Conservation (phyloP, 2,113 vertebrate genomes). For the Hepsetus odoe region DNA sequence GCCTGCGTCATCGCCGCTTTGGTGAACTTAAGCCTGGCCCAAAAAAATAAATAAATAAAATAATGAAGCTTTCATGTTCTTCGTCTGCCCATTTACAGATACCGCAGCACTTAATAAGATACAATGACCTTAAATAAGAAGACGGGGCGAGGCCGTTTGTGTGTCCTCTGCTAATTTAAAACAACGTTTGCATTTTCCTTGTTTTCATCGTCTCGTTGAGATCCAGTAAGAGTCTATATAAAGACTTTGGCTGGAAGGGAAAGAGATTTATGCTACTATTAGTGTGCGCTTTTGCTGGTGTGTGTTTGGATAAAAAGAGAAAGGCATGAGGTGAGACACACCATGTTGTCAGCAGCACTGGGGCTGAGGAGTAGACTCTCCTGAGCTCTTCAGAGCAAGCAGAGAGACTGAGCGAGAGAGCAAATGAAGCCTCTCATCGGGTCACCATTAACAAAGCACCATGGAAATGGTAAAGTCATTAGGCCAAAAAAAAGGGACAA, state of each 20-base stretch:
- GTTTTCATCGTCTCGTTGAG: constrained; percentile 25
- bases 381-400: not conserved
- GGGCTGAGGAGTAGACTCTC: constrained; percentile 36
- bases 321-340: constrained; percentile 28
- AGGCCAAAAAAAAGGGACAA: not conserved
- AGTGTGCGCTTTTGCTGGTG: constrained; percentile 5
- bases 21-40: not conserved
- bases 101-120: not conserved
- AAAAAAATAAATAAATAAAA: not conserved
- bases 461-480: not conserved
- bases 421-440: not conserved
- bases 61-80: not conserved
- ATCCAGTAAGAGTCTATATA: constrained; percentile 41
- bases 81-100: not conserved
- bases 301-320: not conserved
- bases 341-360: constrained; percentile 45
- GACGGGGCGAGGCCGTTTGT: not conserved
- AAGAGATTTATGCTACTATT: not conserved
- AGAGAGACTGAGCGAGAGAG: not conserved
- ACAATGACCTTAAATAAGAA: not conserved
- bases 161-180: not conserved
- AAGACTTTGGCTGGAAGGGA: constrained; percentile 34
- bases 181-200: constrained; percentile 6
- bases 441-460: constrained; percentile 8
- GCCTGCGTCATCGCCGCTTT: not conserved